Evolutionary conservation across 2,113 vertebrate genomes (phyloP).

Genomic region (Cacatua alba): DNA sequence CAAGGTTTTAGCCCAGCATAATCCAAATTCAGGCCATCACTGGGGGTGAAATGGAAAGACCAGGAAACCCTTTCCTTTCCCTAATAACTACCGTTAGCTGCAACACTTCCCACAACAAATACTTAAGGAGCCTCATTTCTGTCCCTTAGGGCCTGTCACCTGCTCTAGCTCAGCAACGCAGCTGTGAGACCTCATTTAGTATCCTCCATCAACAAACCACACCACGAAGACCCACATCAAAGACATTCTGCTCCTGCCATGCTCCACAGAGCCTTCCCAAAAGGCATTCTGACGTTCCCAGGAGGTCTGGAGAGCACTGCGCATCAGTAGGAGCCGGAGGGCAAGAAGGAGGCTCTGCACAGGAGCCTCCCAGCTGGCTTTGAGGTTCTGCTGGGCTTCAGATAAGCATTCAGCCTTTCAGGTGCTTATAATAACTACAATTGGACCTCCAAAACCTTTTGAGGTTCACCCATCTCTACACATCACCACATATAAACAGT

Average conservation of each 20-base stretch:
- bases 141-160: background rate
- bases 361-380: background rate
- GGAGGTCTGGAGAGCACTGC: background rate
- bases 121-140: background rate
- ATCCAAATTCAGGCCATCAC: background rate
- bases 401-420: background rate
- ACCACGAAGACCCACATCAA: background rate
- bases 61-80: background rate
- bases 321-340: rapidly evolving
- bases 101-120: background rate
- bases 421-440: background rate
- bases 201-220: background rate
- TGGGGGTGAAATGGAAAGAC: background rate
- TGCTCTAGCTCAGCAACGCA: background rate
- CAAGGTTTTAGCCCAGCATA: background rate
- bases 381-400: background rate
- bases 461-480: slow-evolving; percentile 34
- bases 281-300: background rate
- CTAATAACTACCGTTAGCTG: background rate
- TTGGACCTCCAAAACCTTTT: background rate
- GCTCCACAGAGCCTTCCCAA: background rate
- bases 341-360: background rate
- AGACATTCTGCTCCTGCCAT: background rate
- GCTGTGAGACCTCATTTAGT: background rate
- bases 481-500: slow-evolving; percentile 12